Percentiles rank a stretch among this genome's conserved stretches.
Evolutionary conservation across 2,113 vertebrate genomes (phyloP).

Genomic region (Sterrhoptilus dennistouni): DNA sequence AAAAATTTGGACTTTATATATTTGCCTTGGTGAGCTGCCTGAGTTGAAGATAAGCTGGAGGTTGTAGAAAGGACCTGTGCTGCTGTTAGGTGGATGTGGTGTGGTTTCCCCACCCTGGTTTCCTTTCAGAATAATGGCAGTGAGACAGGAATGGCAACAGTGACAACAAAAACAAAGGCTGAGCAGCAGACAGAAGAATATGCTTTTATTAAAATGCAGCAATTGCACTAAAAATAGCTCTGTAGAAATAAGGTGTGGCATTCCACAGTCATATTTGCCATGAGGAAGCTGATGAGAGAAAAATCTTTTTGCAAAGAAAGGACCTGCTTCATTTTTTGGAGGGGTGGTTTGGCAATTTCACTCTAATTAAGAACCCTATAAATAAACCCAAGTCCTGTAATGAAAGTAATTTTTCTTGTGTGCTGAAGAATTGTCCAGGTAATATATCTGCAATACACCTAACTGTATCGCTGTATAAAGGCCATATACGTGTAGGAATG

Average conservation of each 20-base stretch:
- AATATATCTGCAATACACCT: not conserved
- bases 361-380: not conserved
- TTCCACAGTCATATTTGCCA: not conserved
- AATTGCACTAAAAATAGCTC: not conserved
- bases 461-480: not conserved
- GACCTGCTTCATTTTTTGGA: not conserved
- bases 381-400: not conserved
- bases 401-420: not conserved
- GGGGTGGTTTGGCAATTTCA: not conserved
- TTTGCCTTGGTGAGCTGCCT: not conserved
- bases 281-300: not conserved
- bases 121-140: not conserved
- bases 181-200: not conserved
- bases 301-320: not conserved
- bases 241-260: not conserved
- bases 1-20: not conserved
- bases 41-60: not conserved
- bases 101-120: not conserved
- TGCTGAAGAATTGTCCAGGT: not conserved
- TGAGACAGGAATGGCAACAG: not conserved
- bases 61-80: not conserved
- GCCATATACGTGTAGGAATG: not conserved
- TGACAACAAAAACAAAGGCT: not conserved
- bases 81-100: not conserved
- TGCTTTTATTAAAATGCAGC: fast-evolving